phyloP scores from a whole-genome alignment of 1,140 invertebrate species.

The Brachionus manjavacas region DNA sequence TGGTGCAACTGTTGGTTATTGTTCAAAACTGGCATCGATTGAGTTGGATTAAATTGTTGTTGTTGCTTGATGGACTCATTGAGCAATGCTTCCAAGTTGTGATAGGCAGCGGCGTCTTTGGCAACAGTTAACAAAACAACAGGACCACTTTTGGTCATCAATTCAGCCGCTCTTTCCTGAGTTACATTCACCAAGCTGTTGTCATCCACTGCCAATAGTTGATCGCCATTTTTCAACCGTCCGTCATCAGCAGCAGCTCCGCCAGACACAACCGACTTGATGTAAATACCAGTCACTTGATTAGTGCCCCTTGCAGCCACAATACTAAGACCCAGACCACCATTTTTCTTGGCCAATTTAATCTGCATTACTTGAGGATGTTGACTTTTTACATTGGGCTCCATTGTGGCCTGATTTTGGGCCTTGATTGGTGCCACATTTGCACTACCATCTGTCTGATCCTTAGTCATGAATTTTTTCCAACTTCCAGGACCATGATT shows the following conservation, averaged over 20 bases:
- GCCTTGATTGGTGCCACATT: neutral
- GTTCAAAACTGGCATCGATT: conserved; percentile 1
- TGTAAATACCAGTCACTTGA: conserved; percentile 90
- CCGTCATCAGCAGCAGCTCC: conserved; percentile 86
- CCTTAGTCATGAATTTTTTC: conserved; percentile 42
- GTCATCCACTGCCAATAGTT: conserved; percentile 90
- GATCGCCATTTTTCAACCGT: conserved; percentile 90
- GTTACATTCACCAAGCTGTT: conserved; percentile 91
- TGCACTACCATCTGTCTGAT: neutral
- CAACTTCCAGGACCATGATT: conserved; percentile 22
- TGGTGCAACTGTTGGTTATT: neutral
- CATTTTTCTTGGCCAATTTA: conserved; percentile 34
- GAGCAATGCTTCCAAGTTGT: conserved; percentile 13
- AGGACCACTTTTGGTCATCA: conserved; percentile 18
- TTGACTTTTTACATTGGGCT: no score
- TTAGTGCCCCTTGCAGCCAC: conserved; percentile 67
- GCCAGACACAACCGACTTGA: conserved; percentile 91
- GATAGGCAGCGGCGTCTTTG: conserved; percentile 38
- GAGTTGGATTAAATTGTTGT: neutral
- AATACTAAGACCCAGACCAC: conserved; percentile 41
- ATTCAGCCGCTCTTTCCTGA: conserved; percentile 67
- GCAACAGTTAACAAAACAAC: conserved; percentile 21
- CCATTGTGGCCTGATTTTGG: neutral
- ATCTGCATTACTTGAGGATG: conserved; percentile 20
- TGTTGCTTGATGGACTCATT: neutral